phyloP scores from a whole-genome alignment of 2,113 vertebrate species.

The Leptosomus discolor region DNA sequence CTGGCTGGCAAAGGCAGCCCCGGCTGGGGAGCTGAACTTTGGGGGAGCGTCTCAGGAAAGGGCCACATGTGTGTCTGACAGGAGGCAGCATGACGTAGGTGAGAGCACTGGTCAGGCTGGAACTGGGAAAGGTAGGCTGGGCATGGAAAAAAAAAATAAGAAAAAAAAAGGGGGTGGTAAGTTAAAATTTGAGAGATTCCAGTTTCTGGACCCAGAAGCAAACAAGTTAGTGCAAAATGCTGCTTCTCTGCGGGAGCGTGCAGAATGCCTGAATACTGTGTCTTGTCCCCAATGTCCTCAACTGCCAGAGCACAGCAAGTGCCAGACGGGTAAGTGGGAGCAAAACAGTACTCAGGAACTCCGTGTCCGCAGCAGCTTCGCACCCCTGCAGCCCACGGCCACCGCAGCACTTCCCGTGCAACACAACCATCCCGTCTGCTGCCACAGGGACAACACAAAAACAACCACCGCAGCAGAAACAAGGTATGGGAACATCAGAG shows the following conservation, averaged over 20 bases:
- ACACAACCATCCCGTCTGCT: background rate
- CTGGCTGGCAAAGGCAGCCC: background rate
- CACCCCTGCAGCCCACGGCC: fast-evolving
- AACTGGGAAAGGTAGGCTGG: background rate
- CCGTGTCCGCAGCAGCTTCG: background rate
- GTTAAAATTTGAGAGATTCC: background rate
- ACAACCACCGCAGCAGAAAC: background rate
- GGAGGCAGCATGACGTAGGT: fast-evolving
- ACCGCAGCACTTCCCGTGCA: background rate
- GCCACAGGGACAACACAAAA: background rate
- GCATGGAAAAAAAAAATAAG: background rate
- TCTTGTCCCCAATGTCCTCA: background rate
- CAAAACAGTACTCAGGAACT: background rate
- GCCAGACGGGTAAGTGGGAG: background rate
- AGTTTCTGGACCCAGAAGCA: background rate
- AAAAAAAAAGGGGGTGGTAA: background rate
- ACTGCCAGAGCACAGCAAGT: background rate
- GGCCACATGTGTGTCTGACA: fast-evolving
- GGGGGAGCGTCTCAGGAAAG: background rate
- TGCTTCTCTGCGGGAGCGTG: background rate
- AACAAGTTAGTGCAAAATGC: background rate
- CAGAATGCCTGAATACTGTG: background rate
- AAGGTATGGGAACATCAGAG: background rate
- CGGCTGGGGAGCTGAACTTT: background rate
- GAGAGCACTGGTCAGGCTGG: background rate